Conservation (phyloP, 2,113 vertebrate species). For the Chauna torquata region DNA sequence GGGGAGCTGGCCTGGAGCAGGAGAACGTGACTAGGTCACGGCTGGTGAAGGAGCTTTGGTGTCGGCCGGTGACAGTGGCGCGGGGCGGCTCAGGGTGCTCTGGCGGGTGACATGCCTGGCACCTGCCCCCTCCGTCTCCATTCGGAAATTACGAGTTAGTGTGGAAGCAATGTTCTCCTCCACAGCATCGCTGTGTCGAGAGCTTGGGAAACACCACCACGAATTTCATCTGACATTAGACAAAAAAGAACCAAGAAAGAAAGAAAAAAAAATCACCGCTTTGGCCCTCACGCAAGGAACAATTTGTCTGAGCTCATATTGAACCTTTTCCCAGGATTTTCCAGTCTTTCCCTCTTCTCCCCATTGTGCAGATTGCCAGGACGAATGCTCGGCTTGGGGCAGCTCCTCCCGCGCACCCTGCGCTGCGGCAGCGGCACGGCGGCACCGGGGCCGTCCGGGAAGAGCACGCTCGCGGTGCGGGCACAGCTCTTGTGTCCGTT, state of each 20-base stretch:
- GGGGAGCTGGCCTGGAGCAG: neutral
- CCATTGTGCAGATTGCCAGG: neutral
- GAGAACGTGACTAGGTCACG: neutral
- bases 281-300: neutral
- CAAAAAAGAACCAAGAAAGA: neutral
- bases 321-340: conserved; percentile 60
- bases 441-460: too few relatives aligned
- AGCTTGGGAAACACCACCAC: neutral
- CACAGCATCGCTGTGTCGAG: neutral
- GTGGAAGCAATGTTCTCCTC: neutral
- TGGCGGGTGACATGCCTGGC: accelerated
- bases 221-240: neutral
- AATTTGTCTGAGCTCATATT: conserved; percentile 35
- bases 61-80: neutral
- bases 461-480: too few relatives aligned
- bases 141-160: accelerated
- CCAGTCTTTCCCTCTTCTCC: neutral
- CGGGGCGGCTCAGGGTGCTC: accelerated
- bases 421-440: neutral
- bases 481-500: too few relatives aligned
- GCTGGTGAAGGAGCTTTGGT: neutral
- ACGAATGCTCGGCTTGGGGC: neutral
- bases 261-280: neutral
- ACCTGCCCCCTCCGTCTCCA: accelerated
- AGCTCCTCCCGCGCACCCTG: neutral